These are phyloP conservation scores for Camponotus pennsylvanicus DNA, from an alignment of 1,140 invertebrate genomes.

Conservation along the genomic window DNA sequence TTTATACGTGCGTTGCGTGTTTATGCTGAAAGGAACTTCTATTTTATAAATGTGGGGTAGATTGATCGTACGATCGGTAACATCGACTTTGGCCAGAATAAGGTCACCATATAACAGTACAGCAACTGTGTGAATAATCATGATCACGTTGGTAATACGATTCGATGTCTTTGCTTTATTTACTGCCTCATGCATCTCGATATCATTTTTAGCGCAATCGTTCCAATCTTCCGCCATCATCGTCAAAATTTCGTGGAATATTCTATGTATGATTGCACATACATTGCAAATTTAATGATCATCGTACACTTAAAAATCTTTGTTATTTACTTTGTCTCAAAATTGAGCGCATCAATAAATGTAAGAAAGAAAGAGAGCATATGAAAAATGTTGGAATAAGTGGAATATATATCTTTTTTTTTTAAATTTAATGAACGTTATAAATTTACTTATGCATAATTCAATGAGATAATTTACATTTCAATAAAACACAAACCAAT, in stretches of 20 bases:
- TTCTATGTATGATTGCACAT: neutral
- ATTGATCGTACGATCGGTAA: neutral
- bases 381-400: neutral
- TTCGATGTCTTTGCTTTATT: neutral
- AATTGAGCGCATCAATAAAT: no score
- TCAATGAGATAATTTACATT: no score
- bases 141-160: neutral
- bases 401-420: no score
- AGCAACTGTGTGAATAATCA: neutral
- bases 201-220: neutral
- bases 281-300: neutral
- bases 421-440: no score
- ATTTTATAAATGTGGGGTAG: neutral
- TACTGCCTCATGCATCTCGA: neutral
- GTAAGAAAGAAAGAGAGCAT: no score
- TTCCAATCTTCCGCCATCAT: slow-evolving; percentile 15
- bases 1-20: neutral
- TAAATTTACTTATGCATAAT: no score
- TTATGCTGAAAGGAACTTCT: slow-evolving; percentile 18
- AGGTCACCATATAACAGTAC: neutral
- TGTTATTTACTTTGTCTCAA: no score
- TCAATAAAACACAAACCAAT: no score
- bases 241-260: neutral
- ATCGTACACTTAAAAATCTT: no score
- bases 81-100: neutral